Evolutionary conservation across 2,888 invertebrate genomes (phyloP).

Genomic region (Tholera decimalis): DNA sequence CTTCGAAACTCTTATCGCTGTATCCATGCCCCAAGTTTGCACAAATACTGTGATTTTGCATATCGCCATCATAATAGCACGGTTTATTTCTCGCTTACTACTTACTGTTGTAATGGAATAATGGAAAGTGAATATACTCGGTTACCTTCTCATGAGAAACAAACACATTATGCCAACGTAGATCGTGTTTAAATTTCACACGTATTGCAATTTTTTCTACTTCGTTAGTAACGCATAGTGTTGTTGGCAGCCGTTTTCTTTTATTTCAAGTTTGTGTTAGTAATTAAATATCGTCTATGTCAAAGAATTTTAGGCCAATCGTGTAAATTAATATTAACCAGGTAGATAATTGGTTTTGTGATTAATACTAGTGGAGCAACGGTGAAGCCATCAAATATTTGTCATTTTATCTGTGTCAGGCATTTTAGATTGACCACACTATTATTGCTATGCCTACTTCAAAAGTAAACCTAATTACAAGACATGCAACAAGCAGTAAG

Average conservation of each 20-base stretch:
- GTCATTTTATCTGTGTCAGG: constrained; percentile 2
- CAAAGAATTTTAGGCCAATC: constrained; percentile 7
- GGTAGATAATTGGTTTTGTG: constrained; percentile 28
- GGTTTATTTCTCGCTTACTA: constrained; percentile 54
- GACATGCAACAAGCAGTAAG: not conserved
- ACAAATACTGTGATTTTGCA: constrained; percentile 59
- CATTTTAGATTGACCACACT: constrained; percentile 12
- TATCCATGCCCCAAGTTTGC: constrained; percentile 34
- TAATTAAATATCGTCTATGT: not conserved
- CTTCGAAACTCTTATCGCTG: constrained; percentile 42
- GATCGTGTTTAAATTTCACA: constrained; percentile 61
- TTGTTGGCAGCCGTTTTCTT: constrained; percentile 7
- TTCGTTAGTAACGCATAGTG: constrained; percentile 41
- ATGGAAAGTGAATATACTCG: constrained; percentile 66
- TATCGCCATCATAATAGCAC: constrained; percentile 61
- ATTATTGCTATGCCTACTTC: not conserved
- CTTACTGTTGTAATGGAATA: constrained; percentile 63
- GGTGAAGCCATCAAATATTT: constrained; percentile 1
- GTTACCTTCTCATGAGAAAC: constrained; percentile 70
- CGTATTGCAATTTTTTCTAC: constrained; percentile 43
- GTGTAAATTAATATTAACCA: constrained; percentile 17
- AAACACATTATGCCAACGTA: constrained; percentile 59
- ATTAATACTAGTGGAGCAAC: constrained; percentile 19
- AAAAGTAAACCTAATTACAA: not conserved
- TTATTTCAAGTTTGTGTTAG: not conserved